Evolutionary conservation across 2,113 vertebrate species (phyloP), one percentile per base, ranked within the genome.

Genomic region (Saimiri boliviensis): DNA sequence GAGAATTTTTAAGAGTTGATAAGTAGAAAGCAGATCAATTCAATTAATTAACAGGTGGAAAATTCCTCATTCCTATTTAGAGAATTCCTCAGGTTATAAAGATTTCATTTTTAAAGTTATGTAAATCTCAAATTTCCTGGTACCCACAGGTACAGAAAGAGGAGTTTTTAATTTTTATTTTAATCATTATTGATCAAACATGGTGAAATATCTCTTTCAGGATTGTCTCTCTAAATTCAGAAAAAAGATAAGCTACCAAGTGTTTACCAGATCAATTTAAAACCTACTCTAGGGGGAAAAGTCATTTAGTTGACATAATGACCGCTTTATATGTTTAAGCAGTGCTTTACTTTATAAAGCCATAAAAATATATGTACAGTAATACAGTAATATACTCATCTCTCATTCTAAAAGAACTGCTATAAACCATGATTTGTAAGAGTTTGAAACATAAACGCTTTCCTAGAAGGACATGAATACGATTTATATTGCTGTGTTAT

Each of bases 381-480:
- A 86, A 94, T 96, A 94, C 58, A 74, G 93, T 94, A 86, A 95
- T 96, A 94, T 92, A 94, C 60, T 94, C 68, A 66, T 97, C 86
- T 96, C 82, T 97, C 6, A 0, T 96, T 86, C 89, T 96, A 95
- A 96, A 97, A 86, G 49, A 95, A 94, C 91, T 63, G 80, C 86
- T 87, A 93, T 96, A 96, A 96, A 93, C 85, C 49, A 77, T 95
- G 93, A 97, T 96, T 97, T 97, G 91, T 94, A 93, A 91, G 94
- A 92, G 86, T 94, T 96, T 97, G 86, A 93, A 96, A 47, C 93
- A 80, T 93, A 95, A 91, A 68, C 30, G 63, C 54, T 91, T 95
- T 95, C 66, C 47, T 32, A 89, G 89, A 86, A 95, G 83, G 79
- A 83, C 95, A 93, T 54, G 45, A 47, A 74, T 70, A 76, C 0